Base-by-base conservation (phyloP, 2,797 vertebrate species). In the Masticophis lateralis region DNA sequence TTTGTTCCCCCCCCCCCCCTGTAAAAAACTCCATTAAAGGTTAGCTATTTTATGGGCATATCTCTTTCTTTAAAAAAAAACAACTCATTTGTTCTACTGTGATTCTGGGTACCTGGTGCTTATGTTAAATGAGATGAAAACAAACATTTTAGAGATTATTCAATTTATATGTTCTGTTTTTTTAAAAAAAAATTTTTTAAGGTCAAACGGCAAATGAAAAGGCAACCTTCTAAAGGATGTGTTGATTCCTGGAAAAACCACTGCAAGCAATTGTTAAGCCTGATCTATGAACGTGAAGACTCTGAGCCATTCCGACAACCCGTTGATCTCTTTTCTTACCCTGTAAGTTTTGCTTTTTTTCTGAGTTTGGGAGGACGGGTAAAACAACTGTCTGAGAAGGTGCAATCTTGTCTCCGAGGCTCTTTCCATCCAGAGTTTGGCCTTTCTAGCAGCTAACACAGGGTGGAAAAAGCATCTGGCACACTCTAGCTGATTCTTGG, bases 291-390 rank as follows among this genome's bases (percentile, higher is more conserved):
- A 92, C 98, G 98, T n/a, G 97, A 98, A 22, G 99, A 99, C 95
- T 99, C 99, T 0, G 98, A 99, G 94, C 99, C 99, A 0, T 99
- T 99, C 96, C 98, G 99, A 55, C 99, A 98, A 94, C 98, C 99
- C 0, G 98, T 98, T 43, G 99, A 99, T 97, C 98, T 98, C 93
- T 98, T 99, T 93, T 98, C 98, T 92, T 98, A 99, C 92, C 98
- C 98, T 95, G 99, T 99, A 98, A 98, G 97, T 92, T 53, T 90
- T 87, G 90, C 32, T 93, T 89, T 11, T 59, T 93, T 87, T 63
- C 32, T 92, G 20, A 37, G 47, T 53, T 74, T 55, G 59, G 61
- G 25, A n/a, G 28, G 32, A 27, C 3, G 12, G 9, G 22, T 47
- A 63, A n/a, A 63, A 13, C 8, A 43, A 2, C 32, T n/a, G 22